Base-by-base conservation (phyloP, 2,113 vertebrate species). In the Steatornis caripensis region DNA sequence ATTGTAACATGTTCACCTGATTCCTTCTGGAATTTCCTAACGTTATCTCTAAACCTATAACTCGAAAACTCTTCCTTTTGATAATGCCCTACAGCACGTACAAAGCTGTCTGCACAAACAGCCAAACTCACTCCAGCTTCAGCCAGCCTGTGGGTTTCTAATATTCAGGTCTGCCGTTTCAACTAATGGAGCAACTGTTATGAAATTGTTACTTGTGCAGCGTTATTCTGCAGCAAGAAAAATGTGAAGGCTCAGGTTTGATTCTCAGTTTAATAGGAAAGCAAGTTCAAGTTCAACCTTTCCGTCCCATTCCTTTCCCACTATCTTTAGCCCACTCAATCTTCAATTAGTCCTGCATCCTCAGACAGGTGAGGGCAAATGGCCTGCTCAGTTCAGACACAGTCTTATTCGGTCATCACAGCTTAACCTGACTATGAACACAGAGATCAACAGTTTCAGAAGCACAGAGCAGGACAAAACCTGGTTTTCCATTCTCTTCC, bases 1-100 rank as follows among this genome's bases (percentile, higher is more conserved):
- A 43, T 43, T 43, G 41, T 43, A 43, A 43, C 41, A 43, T 43
- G 41, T 43, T 43, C 15, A 43, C 41, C 41, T 43, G 41, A n/a
- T n/a, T n/a, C n/a, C n/a, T 24, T 65, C 43, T 36, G 21, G 15
- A 64, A 61, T 61, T 68, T 66, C 64, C 23, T 65, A 46, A 36
- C 22, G n/a, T 64, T 32, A 15, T 41, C 26, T 54, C 53, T 60
- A 65, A 75, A 43, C 14, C 16, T 30, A 0, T 64, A 70, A 43
- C 34, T 36, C 16, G 10, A 60, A 66, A 27, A 55, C 2, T 68
- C 61, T n/a, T 48, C 12, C 20, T 46, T 75, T 64, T 58, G 34
- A 29, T 46, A n/a, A 58, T 4, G 2, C 12, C 22, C 18, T 62
- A 36, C 69, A 51, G 46, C 26, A 36, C 0, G 0, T 18, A 41